phyloP scores from a whole-genome alignment of 2,888 invertebrate species.

The Nephrotoma appendiculata region DNA sequence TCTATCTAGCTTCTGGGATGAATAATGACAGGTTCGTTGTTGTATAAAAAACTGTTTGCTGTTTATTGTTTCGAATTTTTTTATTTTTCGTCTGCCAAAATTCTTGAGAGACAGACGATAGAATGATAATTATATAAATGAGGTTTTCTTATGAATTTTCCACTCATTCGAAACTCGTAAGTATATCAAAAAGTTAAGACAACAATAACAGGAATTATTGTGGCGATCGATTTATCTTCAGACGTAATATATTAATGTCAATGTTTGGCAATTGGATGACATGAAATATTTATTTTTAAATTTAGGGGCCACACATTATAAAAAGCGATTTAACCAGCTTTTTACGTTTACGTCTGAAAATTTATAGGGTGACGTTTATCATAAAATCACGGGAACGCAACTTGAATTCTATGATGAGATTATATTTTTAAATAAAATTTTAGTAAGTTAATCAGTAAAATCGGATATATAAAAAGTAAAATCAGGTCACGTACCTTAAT shows the following conservation, averaged over 20 bases:
- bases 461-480: not conserved
- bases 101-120: not conserved
- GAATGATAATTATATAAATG: not conserved
- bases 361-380: too few species aligned
- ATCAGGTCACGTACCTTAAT: conserved; percentile 52
- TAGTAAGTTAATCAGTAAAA: too few species aligned
- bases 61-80: not conserved
- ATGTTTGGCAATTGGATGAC: not conserved
- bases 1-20: not conserved
- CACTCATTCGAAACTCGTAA: not conserved
- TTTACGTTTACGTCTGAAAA: not conserved
- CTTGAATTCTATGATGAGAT: too few species aligned
- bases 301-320: not conserved
- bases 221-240: not conserved
- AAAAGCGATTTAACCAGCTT: not conserved
- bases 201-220: not conserved
- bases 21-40: not conserved
- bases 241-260: not conserved
- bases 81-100: not conserved
- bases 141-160: not conserved
- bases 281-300: not conserved
- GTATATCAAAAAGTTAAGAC: not conserved
- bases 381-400: too few species aligned
- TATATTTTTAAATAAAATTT: too few species aligned
- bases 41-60: not conserved